These are phyloP conservation scores for Zeuzera pyrina DNA, from an alignment of 2,888 invertebrate genomes.

Conservation along the genomic window DNA sequence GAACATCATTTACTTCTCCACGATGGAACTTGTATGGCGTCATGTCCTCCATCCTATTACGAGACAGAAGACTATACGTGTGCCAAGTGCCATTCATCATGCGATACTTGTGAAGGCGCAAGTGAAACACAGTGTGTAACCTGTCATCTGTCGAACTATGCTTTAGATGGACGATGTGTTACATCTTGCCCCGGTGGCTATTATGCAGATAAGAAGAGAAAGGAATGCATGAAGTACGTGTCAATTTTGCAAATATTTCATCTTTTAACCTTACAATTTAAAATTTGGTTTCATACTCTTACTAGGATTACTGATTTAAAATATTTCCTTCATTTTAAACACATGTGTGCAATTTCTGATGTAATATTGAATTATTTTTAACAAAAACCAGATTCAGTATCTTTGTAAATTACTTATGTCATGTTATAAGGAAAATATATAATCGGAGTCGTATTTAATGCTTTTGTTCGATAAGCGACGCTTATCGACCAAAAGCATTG, in stretches of 20 bases:
- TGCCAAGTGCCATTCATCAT: constrained; percentile 83
- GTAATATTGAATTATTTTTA: no score
- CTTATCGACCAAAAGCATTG: no score
- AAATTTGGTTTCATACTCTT: no score
- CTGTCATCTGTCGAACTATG: constrained; percentile 81
- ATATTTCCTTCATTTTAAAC: no score
- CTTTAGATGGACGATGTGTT: constrained; percentile 81
- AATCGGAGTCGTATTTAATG: no score
- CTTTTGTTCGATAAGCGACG: no score
- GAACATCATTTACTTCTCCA: constrained; percentile 90
- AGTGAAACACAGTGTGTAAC: constrained; percentile 86
- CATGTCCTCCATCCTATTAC: constrained; percentile 86
- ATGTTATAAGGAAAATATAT: no score
- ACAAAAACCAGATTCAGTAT: no score
- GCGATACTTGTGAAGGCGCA: constrained; percentile 86
- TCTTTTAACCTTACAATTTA: constrained; percentile 2
- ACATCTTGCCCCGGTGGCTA: constrained; percentile 81
- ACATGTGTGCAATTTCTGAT: no score
- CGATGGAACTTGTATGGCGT: constrained; percentile 85
- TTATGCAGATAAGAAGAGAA: constrained; percentile 83
- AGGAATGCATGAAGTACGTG: constrained; percentile 82
- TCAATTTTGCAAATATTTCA: no score
- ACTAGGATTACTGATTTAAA: no score
- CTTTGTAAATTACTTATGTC: no score
- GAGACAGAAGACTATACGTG: constrained; percentile 92